Percentiles rank a stretch among this genome's conserved stretches.
phyloP scores from a whole-genome alignment of 2,797 vertebrate genomes.

The Lates japonicus region DNA sequence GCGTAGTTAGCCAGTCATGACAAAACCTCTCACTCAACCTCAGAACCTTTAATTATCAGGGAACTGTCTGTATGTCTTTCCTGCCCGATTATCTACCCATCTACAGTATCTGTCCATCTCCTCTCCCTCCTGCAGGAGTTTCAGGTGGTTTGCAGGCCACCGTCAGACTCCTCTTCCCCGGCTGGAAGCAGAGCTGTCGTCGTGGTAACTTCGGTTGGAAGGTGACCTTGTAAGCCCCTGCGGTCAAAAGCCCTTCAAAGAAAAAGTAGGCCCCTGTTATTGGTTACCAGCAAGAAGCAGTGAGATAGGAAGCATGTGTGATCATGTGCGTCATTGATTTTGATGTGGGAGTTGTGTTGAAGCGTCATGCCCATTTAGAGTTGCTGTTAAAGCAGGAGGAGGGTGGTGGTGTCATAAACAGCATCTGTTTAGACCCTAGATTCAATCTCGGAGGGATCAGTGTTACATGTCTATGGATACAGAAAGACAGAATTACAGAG shows the following conservation, averaged over 20 bases:
- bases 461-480: too few species aligned
- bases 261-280: constrained; percentile 90
- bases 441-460: too few species aligned
- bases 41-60: constrained; percentile 57
- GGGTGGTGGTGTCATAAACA: not conserved
- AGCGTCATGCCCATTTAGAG: not conserved
- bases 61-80: constrained; percentile 1
- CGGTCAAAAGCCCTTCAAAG: constrained; percentile 88
- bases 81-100: constrained; percentile 9
- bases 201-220: constrained; percentile 94
- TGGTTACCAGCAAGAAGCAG: constrained; percentile 3
- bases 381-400: not conserved
- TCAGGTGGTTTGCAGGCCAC: constrained; percentile 93
- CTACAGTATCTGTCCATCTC: constrained; percentile 38
- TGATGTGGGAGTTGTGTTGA: not conserved
- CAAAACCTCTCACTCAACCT: constrained; percentile 36
- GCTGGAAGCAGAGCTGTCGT: constrained; percentile 91
- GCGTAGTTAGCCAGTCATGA: constrained; percentile 43
- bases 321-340: not conserved
- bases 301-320: not conserved
- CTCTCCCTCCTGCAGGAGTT: constrained; percentile 84
- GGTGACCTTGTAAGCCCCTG: constrained; percentile 89
- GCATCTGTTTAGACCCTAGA: too few species aligned
- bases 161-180: constrained; percentile 88
- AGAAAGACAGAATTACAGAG: too few species aligned